These are phyloP conservation scores for Pontoporia blainvillei DNA, from an alignment of 2,113 vertebrate genomes.

Conservation along the genomic window DNA sequence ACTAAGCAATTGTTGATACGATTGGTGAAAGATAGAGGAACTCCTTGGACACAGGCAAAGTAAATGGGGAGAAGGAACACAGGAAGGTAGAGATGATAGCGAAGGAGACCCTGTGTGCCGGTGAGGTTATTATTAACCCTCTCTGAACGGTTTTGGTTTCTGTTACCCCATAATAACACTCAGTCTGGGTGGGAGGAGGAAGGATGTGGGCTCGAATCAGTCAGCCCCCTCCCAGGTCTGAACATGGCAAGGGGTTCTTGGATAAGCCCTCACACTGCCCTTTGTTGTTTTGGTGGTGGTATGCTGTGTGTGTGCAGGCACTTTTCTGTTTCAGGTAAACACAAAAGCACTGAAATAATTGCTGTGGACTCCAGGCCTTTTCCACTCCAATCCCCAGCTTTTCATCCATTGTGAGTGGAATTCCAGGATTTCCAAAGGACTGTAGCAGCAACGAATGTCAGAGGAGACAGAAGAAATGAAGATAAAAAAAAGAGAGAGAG, in stretches of 20 bases:
- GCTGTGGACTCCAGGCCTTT: neutral
- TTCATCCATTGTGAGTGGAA: neutral
- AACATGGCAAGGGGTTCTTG: no score
- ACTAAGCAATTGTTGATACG: neutral
- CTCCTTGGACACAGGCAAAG: neutral
- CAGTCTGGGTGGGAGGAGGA: neutral
- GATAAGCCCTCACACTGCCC: neutral
- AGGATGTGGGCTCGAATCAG: neutral
- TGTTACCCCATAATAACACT: neutral
- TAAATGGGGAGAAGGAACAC: neutral
- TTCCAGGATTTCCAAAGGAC: slow-evolving; percentile 10
- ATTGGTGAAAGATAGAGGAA: neutral
- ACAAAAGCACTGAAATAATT: neutral
- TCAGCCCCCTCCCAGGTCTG: neutral
- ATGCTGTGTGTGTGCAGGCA: neutral
- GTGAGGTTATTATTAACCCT: neutral
- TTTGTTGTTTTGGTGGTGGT: neutral
- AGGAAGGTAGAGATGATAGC: neutral
- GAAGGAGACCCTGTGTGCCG: neutral
- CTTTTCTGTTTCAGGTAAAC: neutral
- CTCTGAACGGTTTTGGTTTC: neutral
- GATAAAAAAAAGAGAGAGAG: neutral
- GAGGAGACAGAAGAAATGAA: slow-evolving; percentile 19
- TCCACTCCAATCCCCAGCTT: neutral
- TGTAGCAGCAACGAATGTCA: slow-evolving; percentile 1